A percentile compares a stretch with the other conserved stretches of the same genome.
Evolutionary conservation across 2,113 vertebrate genomes (phyloP).

Genomic region (rat (Rattus norvegicus)): GRCr8 NC_086028.1:68571501-68572000

Average conservation of each 20-base stretch:
- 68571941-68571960: no score
- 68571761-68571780: neutral
- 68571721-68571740: neutral
- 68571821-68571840: neutral
- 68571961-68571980: no score
- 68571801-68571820: neutral
- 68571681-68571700: neutral
- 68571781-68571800: neutral
- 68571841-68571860: neutral
- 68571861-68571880: neutral
- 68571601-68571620: neutral
- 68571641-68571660: neutral
- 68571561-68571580: slow-evolving; percentile 9
- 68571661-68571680: neutral
- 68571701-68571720: neutral
- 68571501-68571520: neutral
- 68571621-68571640: neutral
- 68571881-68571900: neutral
- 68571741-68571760: neutral
- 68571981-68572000: no score
- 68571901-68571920: no score
- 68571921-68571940: no score
- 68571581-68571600: neutral
- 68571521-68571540: neutral
- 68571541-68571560: neutral